These are phyloP conservation scores for Scatophagus argus DNA, from an alignment of 2,113 vertebrate species.

Conservation along the genomic window DNA sequence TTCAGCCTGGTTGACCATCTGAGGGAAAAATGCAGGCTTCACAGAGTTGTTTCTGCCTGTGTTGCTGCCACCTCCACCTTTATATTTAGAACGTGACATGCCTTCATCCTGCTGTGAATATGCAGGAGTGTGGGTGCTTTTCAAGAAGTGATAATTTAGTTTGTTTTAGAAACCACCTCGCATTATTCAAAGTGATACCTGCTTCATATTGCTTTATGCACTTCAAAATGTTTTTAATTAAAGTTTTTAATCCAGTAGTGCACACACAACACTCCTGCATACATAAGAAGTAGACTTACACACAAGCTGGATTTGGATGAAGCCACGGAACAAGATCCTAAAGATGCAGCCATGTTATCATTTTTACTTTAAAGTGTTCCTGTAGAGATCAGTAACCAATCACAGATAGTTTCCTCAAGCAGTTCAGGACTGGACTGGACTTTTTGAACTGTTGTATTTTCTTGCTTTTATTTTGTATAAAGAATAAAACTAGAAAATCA, in stretches of 20 bases:
- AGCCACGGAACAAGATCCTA: no score
- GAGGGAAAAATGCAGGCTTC: neutral
- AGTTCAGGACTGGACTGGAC: no score
- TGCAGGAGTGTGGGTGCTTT: neutral
- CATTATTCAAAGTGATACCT: neutral
- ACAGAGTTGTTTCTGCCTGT: neutral
- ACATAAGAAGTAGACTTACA: neutral
- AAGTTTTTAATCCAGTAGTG: neutral
- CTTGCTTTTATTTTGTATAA: neutral
- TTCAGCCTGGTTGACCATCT: constrained; percentile 4
- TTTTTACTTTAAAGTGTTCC: neutral
- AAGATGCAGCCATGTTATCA: neutral
- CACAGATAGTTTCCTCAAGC: no score
- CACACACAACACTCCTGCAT: neutral
- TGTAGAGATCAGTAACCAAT: neutral
- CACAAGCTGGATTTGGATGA: no score
- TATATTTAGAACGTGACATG: neutral
- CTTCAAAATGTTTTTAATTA: neutral
- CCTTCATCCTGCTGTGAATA: neutral
- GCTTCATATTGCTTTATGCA: neutral
- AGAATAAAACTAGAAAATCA: neutral
- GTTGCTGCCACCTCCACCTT: neutral
- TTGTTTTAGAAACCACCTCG: constrained; percentile 25
- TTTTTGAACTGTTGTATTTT: no score
- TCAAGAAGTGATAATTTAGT: neutral